These are phyloP conservation scores for Cheilinus undulatus DNA, from an alignment of 2,113 vertebrate species.

Conservation along the genomic window DNA sequence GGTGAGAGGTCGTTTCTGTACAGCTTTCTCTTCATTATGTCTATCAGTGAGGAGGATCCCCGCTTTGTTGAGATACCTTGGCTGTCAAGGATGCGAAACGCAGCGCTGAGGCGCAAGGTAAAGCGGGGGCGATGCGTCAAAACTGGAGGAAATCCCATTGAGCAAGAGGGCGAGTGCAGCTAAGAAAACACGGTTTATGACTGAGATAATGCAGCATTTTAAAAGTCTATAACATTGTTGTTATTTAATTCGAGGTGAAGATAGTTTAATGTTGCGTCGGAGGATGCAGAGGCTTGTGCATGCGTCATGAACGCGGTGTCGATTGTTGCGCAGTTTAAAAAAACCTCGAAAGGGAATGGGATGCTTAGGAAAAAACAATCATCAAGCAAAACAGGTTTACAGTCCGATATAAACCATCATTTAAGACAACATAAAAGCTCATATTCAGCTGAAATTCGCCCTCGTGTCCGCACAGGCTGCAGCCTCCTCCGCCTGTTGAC, in stretches of 20 bases:
- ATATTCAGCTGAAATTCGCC: not conserved
- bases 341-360: not conserved
- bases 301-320: no score
- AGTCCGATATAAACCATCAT: not conserved
- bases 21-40: conserved; percentile 49
- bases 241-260: not conserved
- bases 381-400: not conserved
- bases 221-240: not conserved
- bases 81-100: conserved; percentile 20
- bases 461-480: not conserved
- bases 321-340: conserved; percentile 31
- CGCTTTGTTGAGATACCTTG: conserved; percentile 28
- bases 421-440: not conserved
- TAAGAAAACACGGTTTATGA: not conserved
- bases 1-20: conserved; percentile 39
- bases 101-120: conserved; percentile 52
- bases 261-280: not conserved
- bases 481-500: conserved; percentile 58
- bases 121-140: conserved; percentile 49
- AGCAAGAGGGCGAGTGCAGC: not conserved
- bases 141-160: conserved; percentile 14
- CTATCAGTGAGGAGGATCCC: conserved; percentile 52
- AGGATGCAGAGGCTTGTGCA: not conserved
- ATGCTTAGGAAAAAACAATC: not conserved
- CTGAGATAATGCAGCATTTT: no score